Conservation (phyloP, 2,797 vertebrate genomes). For the Trematomus bernacchii region DNA sequence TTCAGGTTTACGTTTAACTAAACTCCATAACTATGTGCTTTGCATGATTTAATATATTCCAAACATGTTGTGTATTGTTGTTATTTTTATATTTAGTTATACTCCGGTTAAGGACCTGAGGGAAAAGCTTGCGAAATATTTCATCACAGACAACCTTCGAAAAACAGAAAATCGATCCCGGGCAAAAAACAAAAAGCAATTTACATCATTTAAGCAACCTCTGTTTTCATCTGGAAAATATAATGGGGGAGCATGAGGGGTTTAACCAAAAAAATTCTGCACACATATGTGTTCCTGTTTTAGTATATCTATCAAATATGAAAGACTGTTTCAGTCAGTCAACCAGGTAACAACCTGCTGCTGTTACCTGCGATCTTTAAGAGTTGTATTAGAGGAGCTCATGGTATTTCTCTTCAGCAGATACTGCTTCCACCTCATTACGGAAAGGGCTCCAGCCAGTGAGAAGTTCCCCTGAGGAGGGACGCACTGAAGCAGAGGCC, state of each 20-base stretch:
- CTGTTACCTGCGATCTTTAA: conserved; percentile 49
- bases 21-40: not conserved
- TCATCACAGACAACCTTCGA: not conserved
- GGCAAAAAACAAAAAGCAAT: not conserved
- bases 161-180: not conserved
- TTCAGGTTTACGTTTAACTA: not conserved
- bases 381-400: conserved; percentile 49
- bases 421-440: conserved; percentile 70
- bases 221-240: not conserved
- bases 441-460: conserved; percentile 55
- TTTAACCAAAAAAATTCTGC: not conserved
- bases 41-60: not conserved
- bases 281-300: conserved; percentile 6
- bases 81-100: not conserved
- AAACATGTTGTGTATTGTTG: not conserved
- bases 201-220: not conserved
- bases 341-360: conserved; percentile 34
- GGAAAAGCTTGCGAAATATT: too few relatives aligned
- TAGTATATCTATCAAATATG: conserved; percentile 18
- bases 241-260: not conserved
- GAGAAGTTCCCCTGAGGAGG: conserved; percentile 54
- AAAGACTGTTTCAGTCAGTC: conserved; percentile 26
- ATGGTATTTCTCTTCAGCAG: conserved; percentile 48
- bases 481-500: conserved; percentile 54
- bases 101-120: too few relatives aligned